Base-by-base conservation (phyloP, 2,113 vertebrate species). In the Pitta sordida region DNA sequence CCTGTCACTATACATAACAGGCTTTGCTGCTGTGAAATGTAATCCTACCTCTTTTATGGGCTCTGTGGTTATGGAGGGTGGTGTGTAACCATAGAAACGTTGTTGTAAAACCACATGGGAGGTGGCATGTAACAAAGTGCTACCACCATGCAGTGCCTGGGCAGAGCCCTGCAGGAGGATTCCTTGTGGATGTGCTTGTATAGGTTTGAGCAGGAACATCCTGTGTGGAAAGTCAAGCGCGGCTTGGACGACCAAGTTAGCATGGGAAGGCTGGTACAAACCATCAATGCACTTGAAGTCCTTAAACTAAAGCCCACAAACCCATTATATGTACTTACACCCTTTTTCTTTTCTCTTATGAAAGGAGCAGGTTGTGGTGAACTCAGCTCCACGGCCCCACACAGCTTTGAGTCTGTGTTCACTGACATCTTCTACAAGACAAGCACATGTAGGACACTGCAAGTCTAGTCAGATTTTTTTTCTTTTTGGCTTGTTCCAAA, bases 1-100 rank as follows among this genome's bases (percentile, higher is more conserved):
- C 59, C 58, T 13, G 0, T 46, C 70, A 62, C 51, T 58, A 43
- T 49, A 65, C 71, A 7, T 34, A 83, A 65, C 89, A 89, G 64
- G 34, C 78, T 80, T 89, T 59, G 80, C 82, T 15, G 34, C 46
- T 74, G 62, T 68, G 85, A 95, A 95, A 91, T 85, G 87, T 51
- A 79, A 68, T 94, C 90, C 82, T 75, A 44, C 77, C 77, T 95
- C 95, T 96, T 96, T 96, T 83, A 81, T 1, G 20, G 94, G 64
- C 92, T 96, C 83, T 0, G 1, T 95, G 88, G 94, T 81, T 96
- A 96, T 14, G 3, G 62, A 92, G 92, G 83, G 88, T 90, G 90
- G 91, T 86, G 78, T 58, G 97, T 98, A 96, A 95, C 96, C 96
- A 97, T 96, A 86, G 96, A 95, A 97, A 97, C 92, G 0, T 48